Conservation (phyloP, 2,888 invertebrate genomes). For the Clostera curtula region DNA sequence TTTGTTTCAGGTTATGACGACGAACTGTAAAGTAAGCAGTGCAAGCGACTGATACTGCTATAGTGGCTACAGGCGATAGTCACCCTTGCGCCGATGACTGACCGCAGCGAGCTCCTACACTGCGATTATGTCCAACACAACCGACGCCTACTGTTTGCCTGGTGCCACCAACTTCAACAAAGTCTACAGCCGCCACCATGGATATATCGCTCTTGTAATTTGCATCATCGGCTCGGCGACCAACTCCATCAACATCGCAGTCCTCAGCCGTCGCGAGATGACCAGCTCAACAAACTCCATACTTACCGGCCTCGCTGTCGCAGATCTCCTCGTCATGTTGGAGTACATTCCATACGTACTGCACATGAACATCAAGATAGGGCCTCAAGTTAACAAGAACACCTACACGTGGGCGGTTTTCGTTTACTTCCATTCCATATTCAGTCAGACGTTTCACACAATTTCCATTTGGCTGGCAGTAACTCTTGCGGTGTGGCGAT, state of each 20-base stretch:
- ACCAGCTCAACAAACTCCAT: constrained; percentile 93
- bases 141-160: constrained; percentile 70
- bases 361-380: constrained; percentile 83
- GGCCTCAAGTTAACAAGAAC: constrained; percentile 66
- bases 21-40: constrained; percentile 14
- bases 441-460: constrained; percentile 91
- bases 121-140: constrained; percentile 52
- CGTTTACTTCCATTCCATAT: constrained; percentile 92
- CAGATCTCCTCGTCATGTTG: constrained; percentile 95
- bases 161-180: constrained; percentile 76
- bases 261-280: constrained; percentile 93
- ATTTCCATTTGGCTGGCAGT: constrained; percentile 96
- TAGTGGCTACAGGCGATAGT: no score
- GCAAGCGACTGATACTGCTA: constrained; percentile 12
- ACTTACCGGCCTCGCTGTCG: constrained; percentile 91
- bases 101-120: constrained; percentile 20
- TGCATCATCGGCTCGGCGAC: constrained; percentile 93
- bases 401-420: constrained; percentile 87
- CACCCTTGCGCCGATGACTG: constrained; percentile 34
- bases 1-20: constrained; percentile 39
- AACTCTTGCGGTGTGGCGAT: constrained; percentile 94
- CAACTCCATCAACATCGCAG: constrained; percentile 93
- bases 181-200: constrained; percentile 84
- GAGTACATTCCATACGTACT: constrained; percentile 94
- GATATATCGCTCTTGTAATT: constrained; percentile 88